phyloP scores from a whole-genome alignment of 2,113 vertebrate genomes.

The Clarias magur region DNA sequence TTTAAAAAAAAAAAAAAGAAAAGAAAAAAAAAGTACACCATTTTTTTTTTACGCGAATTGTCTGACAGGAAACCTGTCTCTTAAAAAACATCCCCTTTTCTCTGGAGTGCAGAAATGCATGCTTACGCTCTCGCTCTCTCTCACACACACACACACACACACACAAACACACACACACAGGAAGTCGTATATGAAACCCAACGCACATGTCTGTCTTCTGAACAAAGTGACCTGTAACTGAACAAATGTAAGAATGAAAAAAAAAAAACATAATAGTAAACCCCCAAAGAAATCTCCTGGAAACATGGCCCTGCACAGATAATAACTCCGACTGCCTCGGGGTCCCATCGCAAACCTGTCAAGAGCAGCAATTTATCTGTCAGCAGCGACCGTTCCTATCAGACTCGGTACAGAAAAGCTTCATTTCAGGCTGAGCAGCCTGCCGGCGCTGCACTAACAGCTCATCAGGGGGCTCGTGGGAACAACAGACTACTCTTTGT shows the following conservation, averaged over 20 bases:
- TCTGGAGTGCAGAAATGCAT: slow-evolving; percentile 31
- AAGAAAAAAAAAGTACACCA: too few species aligned
- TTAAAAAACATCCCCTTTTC: slow-evolving; percentile 47
- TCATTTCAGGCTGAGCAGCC: slow-evolving; percentile 63
- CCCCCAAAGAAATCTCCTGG: not conserved
- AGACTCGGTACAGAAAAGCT: slow-evolving; percentile 37
- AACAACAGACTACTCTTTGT: slow-evolving; percentile 44
- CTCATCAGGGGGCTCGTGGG: slow-evolving; percentile 18
- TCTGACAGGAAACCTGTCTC: slow-evolving; percentile 43
- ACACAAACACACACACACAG: not conserved
- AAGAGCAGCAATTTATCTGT: slow-evolving; percentile 76
- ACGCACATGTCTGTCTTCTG: slow-evolving; percentile 15
- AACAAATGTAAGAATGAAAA: not conserved
- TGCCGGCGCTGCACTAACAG: slow-evolving; percentile 37
- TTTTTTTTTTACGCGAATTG: not conserved
- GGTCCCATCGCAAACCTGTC: slow-evolving; percentile 50
- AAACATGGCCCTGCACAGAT: not conserved
- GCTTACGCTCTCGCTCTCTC: not conserved
- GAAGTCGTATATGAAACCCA: slow-evolving; percentile 19
- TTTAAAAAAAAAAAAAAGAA: not conserved
- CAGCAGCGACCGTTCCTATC: slow-evolving; percentile 66
- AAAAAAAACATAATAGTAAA: not conserved
- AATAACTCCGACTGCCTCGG: slow-evolving; percentile 14
- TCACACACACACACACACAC: not conserved
- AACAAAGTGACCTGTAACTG: not conserved